phyloP scores from a whole-genome alignment of 2,888 invertebrate genomes.

The Epicampocera succincta region DNA sequence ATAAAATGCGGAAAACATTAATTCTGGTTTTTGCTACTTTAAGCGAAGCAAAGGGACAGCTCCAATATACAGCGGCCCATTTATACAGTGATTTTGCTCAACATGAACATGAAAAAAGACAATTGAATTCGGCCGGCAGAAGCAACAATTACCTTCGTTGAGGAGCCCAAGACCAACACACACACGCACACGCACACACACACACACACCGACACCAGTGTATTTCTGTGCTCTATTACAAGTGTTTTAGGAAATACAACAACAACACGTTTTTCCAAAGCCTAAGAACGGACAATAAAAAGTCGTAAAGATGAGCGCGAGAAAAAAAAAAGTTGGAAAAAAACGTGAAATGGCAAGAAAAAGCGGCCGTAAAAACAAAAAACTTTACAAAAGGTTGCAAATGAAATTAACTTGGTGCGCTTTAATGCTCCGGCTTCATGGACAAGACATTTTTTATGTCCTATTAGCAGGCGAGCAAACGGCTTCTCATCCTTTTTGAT shows the following conservation, averaged over 20 bases:
- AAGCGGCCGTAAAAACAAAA: slow-evolving; percentile 5
- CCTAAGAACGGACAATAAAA: slow-evolving; percentile 12
- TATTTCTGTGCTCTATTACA: not conserved
- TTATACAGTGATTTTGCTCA: not conserved
- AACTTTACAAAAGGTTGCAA: slow-evolving; percentile 47
- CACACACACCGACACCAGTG: not conserved
- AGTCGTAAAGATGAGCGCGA: not conserved
- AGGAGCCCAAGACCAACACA: not conserved
- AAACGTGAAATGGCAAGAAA: not conserved
- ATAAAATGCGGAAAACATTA: slow-evolving; percentile 36
- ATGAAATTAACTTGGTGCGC: slow-evolving; percentile 57
- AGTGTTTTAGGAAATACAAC: slow-evolving; percentile 32
- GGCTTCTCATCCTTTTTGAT: not conserved
- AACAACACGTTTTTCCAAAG: slow-evolving; percentile 32
- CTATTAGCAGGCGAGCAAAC: not conserved
- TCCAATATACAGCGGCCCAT: not conserved
- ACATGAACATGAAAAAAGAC: slow-evolving; percentile 20
- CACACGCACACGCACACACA: not conserved
- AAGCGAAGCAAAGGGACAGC: no score
- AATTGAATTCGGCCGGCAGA: slow-evolving; percentile 45
- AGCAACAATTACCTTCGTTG: slow-evolving; percentile 26
- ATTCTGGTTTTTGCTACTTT: slow-evolving; percentile 30
- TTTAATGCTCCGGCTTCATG: slow-evolving; percentile 26
- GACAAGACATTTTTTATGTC: slow-evolving; percentile 28
- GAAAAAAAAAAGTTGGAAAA: slow-evolving; percentile 1